phyloP scores from a whole-genome alignment of 23 tunicate genomes.

The Trididemnum nubilum region DNA sequence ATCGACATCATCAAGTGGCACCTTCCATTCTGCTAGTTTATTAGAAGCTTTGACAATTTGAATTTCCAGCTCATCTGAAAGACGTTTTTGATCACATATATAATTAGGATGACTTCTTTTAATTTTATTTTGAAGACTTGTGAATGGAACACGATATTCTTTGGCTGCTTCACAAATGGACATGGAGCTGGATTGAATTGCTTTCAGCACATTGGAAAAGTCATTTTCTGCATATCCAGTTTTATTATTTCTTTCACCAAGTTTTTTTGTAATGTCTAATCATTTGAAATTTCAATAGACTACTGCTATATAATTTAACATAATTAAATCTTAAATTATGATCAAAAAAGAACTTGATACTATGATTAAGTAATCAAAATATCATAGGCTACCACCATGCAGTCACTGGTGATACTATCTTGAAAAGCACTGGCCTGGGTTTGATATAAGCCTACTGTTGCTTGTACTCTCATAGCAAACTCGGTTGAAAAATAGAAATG shows the following conservation, averaged over 20 bases:
- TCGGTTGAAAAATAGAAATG: too few relatives aligned
- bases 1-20: constrained; percentile 9
- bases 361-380: too few relatives aligned
- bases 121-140: neutral
- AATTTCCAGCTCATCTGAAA: neutral
- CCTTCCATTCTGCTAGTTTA: constrained; percentile 8
- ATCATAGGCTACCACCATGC: too few relatives aligned
- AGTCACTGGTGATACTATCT: too few relatives aligned
- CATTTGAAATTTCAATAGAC: too few relatives aligned
- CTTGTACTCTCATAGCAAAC: too few relatives aligned
- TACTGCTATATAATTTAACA: too few relatives aligned
- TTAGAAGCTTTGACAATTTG: neutral
- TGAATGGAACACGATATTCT: neutral
- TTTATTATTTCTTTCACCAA: constrained; percentile 6
- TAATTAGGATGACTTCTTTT: constrained; percentile 3
- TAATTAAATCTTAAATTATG: too few relatives aligned
- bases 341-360: too few relatives aligned
- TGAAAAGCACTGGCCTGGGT: too few relatives aligned
- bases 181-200: neutral
- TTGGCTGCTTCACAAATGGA: constrained; percentile 11
- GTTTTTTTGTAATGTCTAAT: constrained; percentile 8
- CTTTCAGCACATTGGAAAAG: constrained; percentile 3
- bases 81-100: constrained; percentile 12
- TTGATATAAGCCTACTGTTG: too few relatives aligned
- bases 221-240: neutral